Evolutionary conservation across 1,140 invertebrate species (phyloP).

Genomic region (Ceratoteleas bidentatus): DNA sequence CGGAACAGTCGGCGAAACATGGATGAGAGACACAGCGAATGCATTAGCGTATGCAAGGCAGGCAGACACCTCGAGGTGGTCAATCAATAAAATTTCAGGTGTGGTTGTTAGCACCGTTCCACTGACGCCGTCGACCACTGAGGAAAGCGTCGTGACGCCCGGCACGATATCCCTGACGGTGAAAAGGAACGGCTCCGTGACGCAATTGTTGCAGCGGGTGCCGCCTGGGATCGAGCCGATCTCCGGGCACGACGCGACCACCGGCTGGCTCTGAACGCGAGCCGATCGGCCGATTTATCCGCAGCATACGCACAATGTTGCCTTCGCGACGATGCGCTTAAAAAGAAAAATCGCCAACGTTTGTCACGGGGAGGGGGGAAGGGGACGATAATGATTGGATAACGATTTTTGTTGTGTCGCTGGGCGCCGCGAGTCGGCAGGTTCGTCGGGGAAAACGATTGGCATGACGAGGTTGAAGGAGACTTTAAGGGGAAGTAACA

Average conservation of each 20-base stretch:
- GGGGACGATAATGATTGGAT: no score
- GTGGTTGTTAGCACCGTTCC: conserved; percentile 69
- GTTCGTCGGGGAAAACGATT: no score
- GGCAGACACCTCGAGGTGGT: conserved; percentile 61
- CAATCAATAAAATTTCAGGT: conserved; percentile 66
- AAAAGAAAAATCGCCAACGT: conserved; percentile 42
- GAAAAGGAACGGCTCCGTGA: conserved; percentile 80
- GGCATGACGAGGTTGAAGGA: no score
- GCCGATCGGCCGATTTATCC: conserved; percentile 51
- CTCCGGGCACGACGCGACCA: conserved; percentile 83
- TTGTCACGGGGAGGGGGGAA: no score
- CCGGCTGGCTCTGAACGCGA: conserved; percentile 85
- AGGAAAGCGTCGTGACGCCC: conserved; percentile 80
- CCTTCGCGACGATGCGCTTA: conserved; percentile 71
- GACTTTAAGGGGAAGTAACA: no score
- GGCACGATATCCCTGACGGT: conserved; percentile 72
- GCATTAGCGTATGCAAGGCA: conserved; percentile 52
- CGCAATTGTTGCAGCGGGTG: conserved; percentile 81
- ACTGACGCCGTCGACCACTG: conserved; percentile 82
- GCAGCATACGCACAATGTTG: conserved; percentile 77
- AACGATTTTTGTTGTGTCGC: conserved; percentile 30
- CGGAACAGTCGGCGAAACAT: conserved; percentile 51
- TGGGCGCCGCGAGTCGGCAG: no score
- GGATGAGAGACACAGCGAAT: conserved; percentile 57
- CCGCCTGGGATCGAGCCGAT: conserved; percentile 85